Percentiles rank a stretch among this genome's conserved stretches.
These are phyloP conservation scores for Panopea generosa DNA, from an alignment of 2,888 invertebrate genomes.

Conservation along the genomic window DNA sequence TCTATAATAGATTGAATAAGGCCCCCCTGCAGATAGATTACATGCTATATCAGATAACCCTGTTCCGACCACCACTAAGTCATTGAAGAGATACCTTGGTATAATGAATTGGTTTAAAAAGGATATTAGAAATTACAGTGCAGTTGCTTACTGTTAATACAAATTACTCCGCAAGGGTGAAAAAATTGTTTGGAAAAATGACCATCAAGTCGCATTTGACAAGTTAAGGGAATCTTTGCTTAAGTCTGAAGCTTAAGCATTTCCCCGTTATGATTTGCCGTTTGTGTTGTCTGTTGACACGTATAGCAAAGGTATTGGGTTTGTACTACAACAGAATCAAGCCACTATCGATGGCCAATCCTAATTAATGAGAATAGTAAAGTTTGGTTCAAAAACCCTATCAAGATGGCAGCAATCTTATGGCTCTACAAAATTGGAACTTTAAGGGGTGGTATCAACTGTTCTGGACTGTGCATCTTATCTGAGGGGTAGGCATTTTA, in stretches of 20 bases:
- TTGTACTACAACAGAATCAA: constrained; percentile 56
- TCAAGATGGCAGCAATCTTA: constrained; percentile 48
- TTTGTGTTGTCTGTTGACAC: constrained; percentile 59
- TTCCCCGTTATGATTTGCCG: constrained; percentile 50
- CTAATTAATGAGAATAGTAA: constrained; percentile 24
- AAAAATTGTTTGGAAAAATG: constrained; percentile 33
- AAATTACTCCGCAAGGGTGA: constrained; percentile 38
- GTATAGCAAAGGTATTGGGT: constrained; percentile 49
- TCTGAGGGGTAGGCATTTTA: constrained; percentile 44
- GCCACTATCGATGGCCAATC: constrained; percentile 4
- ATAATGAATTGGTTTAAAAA: constrained; percentile 66
- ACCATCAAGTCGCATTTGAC: constrained; percentile 35
- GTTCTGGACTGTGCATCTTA: constrained; percentile 55
- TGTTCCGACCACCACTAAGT: constrained; percentile 16
- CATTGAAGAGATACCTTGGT: constrained; percentile 40
- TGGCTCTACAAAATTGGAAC: constrained; percentile 54
- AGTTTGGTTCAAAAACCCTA: constrained; percentile 46
- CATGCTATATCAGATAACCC: constrained; percentile 18
- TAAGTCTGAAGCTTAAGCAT: constrained; percentile 49
- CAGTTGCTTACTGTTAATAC: constrained; percentile 27
- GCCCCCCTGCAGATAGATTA: constrained; percentile 25
- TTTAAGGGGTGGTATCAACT: constrained; percentile 45
- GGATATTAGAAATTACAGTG: constrained; percentile 49
- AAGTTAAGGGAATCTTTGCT: constrained; percentile 33
- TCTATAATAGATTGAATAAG: constrained; percentile 25